A percentile compares a stretch with the other conserved stretches of the same genome.
These are phyloP conservation scores for Hedychridium roseum DNA, from an alignment of 2,888 invertebrate genomes.

Conservation along the genomic window DNA sequence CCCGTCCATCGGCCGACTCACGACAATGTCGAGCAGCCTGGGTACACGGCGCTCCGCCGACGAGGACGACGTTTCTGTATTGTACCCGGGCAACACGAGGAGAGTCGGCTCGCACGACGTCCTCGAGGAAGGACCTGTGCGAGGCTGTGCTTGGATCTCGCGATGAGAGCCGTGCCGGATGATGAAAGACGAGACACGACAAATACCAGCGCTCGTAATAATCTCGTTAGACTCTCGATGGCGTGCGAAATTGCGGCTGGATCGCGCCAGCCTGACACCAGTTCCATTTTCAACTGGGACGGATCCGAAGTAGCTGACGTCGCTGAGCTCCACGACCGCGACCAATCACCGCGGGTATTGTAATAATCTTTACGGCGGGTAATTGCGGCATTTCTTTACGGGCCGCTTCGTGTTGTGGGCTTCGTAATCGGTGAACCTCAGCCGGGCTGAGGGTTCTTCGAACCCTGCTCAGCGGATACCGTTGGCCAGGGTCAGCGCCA, in stretches of 20 bases:
- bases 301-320: no score
- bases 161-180: slow-evolving; percentile 7
- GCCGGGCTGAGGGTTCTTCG: slow-evolving; percentile 40
- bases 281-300: no score
- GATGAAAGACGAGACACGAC: slow-evolving; percentile 26
- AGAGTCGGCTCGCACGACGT: no score
- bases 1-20: slow-evolving; percentile 26
- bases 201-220: slow-evolving; percentile 24
- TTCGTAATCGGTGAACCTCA: slow-evolving; percentile 31
- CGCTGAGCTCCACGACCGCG: slow-evolving; percentile 17
- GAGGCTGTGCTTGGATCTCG: background rate
- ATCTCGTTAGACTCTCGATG: slow-evolving; percentile 25
- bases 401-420: slow-evolving; percentile 20
- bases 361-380: no score
- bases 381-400: slow-evolving; percentile 10
- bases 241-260: background rate
- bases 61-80: no score
- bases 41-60: no score
- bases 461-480: slow-evolving; percentile 44
- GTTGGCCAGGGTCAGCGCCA: slow-evolving; percentile 41
- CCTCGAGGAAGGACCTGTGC: slow-evolving; percentile 1
- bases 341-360: slow-evolving; percentile 13
- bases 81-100: no score
- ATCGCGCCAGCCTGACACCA: no score
- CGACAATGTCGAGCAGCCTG: no score